Base-by-base conservation (phyloP, 2,888 invertebrate genomes). In the Odontomyia ornata region DNA sequence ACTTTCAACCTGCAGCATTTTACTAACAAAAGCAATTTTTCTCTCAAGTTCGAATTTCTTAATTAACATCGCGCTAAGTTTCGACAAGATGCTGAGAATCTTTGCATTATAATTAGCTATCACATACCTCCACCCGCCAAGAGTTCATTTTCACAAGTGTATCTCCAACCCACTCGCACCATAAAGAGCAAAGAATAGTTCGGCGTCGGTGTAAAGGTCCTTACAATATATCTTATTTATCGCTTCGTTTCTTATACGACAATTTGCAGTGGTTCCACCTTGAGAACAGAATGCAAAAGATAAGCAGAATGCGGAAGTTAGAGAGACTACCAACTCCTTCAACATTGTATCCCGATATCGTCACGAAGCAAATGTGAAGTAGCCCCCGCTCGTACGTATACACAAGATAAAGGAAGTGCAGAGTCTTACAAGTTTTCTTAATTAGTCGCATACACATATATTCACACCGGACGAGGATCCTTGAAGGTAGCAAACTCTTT, bases 221-320 rank as follows among this genome's bases (percentile, higher is more conserved):
- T 69, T 69, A 18, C 21, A 69, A 25, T 69, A 25, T 69, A 47
- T 47, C 30, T 47, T 69, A 69, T 69, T 69, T 69, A 69, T 69
- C 27, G 69, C 47, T 36, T 21, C 36, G 28, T 36, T 69, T 47
- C 15, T 47, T 47, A 25, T 18, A 69, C 47, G 47, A 69, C 47
- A 69, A 21, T 69, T 69, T 47, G 46, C 46, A 7, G 69, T 69
- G 69, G 47, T 25, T 69, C 13, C 25, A 25, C 60, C 23, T 5
- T 25, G 25, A 60, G 36, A 3, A 52, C 7, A 60, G 60, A 60
- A 60, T 60, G 60, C 13, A n/a, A 18, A 18, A 52, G 18, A 18
- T 13, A 13, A 52, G 52, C 15, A 18, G 4, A 13, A 15, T 52
- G 52, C 52, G 52, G 27, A 47, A 46, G 25, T 25, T 69, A 23